Base-by-base conservation (phyloP, 2,113 vertebrate species). In the Percina caprodes region DNA sequence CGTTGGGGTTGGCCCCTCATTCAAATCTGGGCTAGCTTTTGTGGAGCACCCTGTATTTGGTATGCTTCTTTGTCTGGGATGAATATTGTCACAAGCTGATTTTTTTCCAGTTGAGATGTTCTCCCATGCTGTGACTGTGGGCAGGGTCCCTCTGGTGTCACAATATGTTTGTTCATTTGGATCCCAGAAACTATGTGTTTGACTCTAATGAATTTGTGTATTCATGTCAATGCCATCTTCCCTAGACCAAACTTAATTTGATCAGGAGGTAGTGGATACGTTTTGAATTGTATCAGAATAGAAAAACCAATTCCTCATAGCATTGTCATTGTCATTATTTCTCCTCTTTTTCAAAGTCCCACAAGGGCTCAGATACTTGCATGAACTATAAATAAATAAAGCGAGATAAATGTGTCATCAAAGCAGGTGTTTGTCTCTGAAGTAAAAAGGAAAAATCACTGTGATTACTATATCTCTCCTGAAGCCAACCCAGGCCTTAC, bases 31-130 rank as follows among this genome's bases (percentile, higher is more conserved):
- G 76, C 80, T 69, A 74, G 86, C 89, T 90, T 89, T 89, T 89
- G 90, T 89, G 77, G 72, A 88, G 73, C 80, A 85, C 76, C 61
- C 85, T 56, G 79, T 86, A 84, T 89, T 86, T 90, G 87, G 86
- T 86, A 85, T 84, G 84, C 86, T 82, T 92, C 92, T 92, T 94
- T 94, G 93, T 94, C 89, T 92, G 73, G 70, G 79, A 79, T 85
- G 89, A 80, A 90, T 93, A 84, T 91, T 91, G 78, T 91, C 83
- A 92, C 84, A 86, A 79, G 79, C 75, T 86, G 84, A 80, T 79
- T 87, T 90, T 80, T 91, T 89, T 86, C 77, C 88, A 89, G 74
- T 83, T 86, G 73, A 92, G 78, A 79, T 55, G 30, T 83, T 87
- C 76, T 82, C 68, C 77, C 85, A 69, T 87, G 74, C 80, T 84